Conservation (phyloP, 35 echinoderm and acorn worm genomes). For the Ptychodera flava region DNA sequence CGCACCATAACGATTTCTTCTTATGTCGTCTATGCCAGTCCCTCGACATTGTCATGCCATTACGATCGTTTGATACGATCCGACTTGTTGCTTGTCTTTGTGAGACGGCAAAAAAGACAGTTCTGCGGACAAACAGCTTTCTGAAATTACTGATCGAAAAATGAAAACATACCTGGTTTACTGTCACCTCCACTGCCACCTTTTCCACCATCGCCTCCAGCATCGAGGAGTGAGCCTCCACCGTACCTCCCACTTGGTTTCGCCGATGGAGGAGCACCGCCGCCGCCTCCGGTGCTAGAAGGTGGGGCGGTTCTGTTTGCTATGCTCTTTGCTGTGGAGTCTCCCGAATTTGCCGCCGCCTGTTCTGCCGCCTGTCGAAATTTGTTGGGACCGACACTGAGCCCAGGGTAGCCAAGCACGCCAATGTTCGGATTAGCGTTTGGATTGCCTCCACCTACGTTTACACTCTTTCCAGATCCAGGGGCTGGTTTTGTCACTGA, state of each 20-base stretch:
- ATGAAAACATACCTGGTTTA: background rate
- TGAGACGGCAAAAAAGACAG: too few species aligned
- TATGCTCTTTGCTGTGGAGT: background rate
- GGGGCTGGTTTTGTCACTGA: too few species aligned
- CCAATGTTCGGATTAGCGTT: background rate
- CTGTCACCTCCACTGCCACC: background rate
- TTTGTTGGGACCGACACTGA: background rate
- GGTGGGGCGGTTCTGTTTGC: background rate
- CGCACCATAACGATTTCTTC: too few species aligned
- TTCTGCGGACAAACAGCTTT: too few species aligned
- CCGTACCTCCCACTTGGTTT: background rate
- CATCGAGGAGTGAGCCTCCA: background rate
- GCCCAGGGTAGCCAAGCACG: background rate
- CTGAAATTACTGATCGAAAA: too few species aligned
- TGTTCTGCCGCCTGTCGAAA: background rate
- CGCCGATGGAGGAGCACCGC: too few species aligned
- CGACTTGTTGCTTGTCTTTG: too few species aligned
- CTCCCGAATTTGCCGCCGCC: background rate
- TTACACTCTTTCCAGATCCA: too few species aligned
- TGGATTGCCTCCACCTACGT: background rate
- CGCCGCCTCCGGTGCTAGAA: background rate
- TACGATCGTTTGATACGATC: too few species aligned
- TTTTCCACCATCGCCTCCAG: background rate
- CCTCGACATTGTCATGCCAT: too few species aligned
- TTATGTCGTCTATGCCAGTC: too few species aligned